These are phyloP conservation scores for Prorops nasuta DNA, from an alignment of 1,140 invertebrate genomes.

Conservation along the genomic window DNA sequence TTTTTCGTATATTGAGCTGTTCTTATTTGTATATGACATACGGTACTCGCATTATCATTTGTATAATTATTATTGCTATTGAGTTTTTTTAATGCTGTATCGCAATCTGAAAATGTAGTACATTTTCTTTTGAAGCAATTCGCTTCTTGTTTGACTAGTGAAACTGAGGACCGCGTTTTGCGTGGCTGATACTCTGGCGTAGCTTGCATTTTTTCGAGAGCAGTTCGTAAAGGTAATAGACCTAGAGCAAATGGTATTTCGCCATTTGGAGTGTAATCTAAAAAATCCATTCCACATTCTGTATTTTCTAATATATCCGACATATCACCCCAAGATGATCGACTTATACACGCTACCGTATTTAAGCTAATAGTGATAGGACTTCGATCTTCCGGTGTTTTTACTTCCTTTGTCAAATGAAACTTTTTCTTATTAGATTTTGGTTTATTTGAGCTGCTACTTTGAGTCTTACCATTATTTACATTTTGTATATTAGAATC, in stretches of 20 bases:
- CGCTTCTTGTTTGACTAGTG: constrained; percentile 35
- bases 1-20: constrained; percentile 24
- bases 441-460: constrained; percentile 14
- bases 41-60: constrained; percentile 34
- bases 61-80: constrained; percentile 11
- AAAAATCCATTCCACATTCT: constrained; percentile 26
- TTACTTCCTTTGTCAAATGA: constrained; percentile 5
- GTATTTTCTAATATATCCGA: constrained; percentile 42
- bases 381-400: not conserved
- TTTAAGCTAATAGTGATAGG: constrained; percentile 16
- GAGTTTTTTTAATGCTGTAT: constrained; percentile 26
- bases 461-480: constrained; percentile 19
- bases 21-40: constrained; percentile 51
- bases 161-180: constrained; percentile 52
- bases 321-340: constrained; percentile 53
- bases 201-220: constrained; percentile 54
- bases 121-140: constrained; percentile 34
- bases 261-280: constrained; percentile 43
- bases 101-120: constrained; percentile 14
- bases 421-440: constrained; percentile 15
- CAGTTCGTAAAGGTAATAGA: constrained; percentile 50
- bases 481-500: constrained; percentile 21
- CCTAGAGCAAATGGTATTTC: constrained; percentile 57
- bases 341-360: constrained; percentile 40
- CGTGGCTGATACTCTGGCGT: constrained; percentile 55